Evolutionary conservation across 1,140 invertebrate genomes (phyloP), one percentile per base, ranked within the genome.

Genomic region (Bombus waltoni): DNA sequence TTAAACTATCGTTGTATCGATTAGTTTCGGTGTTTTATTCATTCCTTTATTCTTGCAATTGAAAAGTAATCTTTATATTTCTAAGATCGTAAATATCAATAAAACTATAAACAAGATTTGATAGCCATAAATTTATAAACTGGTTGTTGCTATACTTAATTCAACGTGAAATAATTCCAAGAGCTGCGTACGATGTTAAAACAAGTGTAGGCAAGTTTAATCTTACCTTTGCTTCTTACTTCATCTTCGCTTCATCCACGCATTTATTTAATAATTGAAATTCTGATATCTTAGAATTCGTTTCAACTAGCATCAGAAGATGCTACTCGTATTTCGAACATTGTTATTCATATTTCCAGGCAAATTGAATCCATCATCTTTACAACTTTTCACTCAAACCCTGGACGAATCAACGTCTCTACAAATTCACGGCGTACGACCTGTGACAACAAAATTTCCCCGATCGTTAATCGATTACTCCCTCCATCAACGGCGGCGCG

Each of bases 381-480:
- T 40, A 18, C 42, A 32, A 22, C 0, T n/a, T 73, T 32, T 10
- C 71, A 6, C 15, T 22, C 6, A 32, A 44, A 35, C 44, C 18
- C 9, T 25, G 35, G 10, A 11, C 15, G n/a, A 53, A 42, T 28
- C 28, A 74, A 32, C 42, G n/a, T 40, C 15, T 42, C 38, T 18
- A 9, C 71, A 44, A 74, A 74, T 47, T 74, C n/a, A 25, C n/a
- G 22, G 18, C 32, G 22, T 53, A 25, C 42, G 18, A 65, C 25
- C 28, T 8, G 75, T 13, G 75, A 53, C 73, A 78, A 78, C 40
- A 42, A 62, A 78, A 42, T 42, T 62, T 62, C 25, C 57, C 25
- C 38, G 59, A 78, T 65, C 38, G 35, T 77, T 59, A 62, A 77
- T 77, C 35, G 57, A 42, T 77, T 77, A 62, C n/a, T 77, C 57